Evolutionary conservation across 1,140 invertebrate genomes (phyloP), one percentile per base, ranked within the genome.

Genomic region (Brachionus manjavacas): DNA sequence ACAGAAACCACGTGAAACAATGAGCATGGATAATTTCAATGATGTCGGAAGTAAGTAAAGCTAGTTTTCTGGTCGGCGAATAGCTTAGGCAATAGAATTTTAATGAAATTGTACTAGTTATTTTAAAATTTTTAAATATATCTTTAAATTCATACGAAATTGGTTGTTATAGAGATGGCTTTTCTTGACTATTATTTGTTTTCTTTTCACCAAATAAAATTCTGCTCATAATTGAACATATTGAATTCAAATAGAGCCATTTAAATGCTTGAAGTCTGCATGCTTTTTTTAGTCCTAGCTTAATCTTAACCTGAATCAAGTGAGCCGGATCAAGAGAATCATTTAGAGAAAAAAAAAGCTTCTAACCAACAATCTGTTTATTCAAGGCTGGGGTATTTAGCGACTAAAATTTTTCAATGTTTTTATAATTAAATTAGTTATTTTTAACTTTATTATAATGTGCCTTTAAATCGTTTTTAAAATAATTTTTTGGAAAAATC

Each of bases 171-270:
- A 72, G 68, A 39, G 39, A 72, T 72, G 16, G 66, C 25, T 72
- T 35, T 35, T 28, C 39, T 72, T 41, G 31, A 72, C 14, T 72
- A 39, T 23, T 72, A 72, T 72, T 72, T 72, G 68, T 72, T 72
- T 72, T 72, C 31, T 72, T 72, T 72, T 72, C 35, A 41, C 68
- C 28, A 72, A 72, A 72, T 72, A 68, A 72, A 72, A 72, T n/a
- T 39, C 68, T 72, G 31, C 35, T 39, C 35, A 41, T 39, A 72
- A 39, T 72, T 72, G 68, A 72, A 41, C 68, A 20, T 72, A 72
- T 72, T 72, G 68, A 72, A 72, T 72, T 72, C 20, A 68, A 68
- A n/a, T 28, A 31, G 25, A 31, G 16, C 52, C 52, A 60, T 60
- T 60, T 60, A 60, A n/a, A 6, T 60, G 2, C 52, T 60, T 25